Conservation (phyloP, 92 coral and sea anemone species). For the Siderastrea radians region DNA sequence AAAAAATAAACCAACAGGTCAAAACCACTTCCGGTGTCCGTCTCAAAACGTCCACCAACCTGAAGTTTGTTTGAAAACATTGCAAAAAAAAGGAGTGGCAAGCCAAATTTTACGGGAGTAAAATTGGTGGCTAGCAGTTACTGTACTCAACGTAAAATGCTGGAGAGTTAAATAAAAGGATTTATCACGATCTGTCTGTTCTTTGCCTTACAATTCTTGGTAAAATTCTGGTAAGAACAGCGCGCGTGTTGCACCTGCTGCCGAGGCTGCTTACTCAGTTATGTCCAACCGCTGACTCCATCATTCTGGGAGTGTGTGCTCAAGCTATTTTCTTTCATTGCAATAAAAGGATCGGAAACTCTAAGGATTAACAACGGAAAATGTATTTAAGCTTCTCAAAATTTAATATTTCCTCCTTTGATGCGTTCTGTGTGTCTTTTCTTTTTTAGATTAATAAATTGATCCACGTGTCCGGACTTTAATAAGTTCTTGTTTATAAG, state of each 20-base stretch:
- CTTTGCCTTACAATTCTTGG: background rate
- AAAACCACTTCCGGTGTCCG: no score
- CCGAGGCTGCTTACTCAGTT: no score
- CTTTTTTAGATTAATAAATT: background rate
- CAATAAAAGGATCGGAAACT: background rate
- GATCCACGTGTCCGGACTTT: background rate
- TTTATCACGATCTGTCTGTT: background rate
- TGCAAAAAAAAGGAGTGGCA: background rate
- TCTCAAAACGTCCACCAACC: no score
- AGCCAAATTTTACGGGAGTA: background rate
- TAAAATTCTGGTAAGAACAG: background rate
- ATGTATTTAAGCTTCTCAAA: conserved; percentile 1
- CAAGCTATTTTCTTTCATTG: background rate
- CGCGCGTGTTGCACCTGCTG: background rate
- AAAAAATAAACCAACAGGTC: no score
- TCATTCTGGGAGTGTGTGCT: background rate
- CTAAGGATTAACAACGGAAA: background rate
- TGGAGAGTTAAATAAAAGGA: no score
- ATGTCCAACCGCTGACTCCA: background rate
- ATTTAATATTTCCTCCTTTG: background rate
- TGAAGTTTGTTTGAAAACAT: no score
- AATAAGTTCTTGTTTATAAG: background rate
- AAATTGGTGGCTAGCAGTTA: background rate
- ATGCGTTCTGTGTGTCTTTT: background rate
- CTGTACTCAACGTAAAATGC: background rate